Evolutionary conservation across 2,888 invertebrate species (phyloP).

Genomic region (Merodon equestris): DNA sequence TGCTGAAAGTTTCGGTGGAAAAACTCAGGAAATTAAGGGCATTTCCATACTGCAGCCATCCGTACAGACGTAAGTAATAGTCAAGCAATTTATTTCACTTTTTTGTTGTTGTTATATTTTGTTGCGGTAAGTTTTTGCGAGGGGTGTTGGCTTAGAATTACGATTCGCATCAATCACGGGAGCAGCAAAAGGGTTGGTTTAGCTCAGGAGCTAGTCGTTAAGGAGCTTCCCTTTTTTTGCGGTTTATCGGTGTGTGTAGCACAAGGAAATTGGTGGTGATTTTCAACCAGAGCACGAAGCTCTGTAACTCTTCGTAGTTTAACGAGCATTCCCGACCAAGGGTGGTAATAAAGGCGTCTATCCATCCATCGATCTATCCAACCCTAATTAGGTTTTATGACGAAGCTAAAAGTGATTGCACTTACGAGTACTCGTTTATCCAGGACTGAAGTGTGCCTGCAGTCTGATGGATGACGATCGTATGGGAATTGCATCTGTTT

Average conservation of each 20-base stretch:
- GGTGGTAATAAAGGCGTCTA: not conserved
- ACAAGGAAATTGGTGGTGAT: constrained; percentile 32
- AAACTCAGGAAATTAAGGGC: constrained; percentile 79
- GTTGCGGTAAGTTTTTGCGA: not conserved
- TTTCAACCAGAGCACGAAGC: constrained; percentile 12
- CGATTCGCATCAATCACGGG: constrained; percentile 60
- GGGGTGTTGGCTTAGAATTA: constrained; percentile 37
- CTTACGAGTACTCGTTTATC: not conserved
- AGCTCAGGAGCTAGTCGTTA: constrained; percentile 34
- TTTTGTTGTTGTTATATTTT: constrained; percentile 16
- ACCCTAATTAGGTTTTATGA: constrained; percentile 39
- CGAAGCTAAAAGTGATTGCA: constrained; percentile 22
- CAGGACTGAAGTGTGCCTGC: too few relatives aligned
- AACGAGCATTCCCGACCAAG: constrained; percentile 2
- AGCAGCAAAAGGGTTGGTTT: constrained; percentile 41
- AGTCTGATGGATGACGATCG: too few relatives aligned
- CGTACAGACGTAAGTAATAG: constrained; percentile 79
- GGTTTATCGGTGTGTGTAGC: constrained; percentile 56
- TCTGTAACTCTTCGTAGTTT: too few relatives aligned
- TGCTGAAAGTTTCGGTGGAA: constrained; percentile 76
- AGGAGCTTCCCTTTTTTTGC: constrained; percentile 45
- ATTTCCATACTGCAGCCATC: constrained; percentile 81
- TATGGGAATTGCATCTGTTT: too few relatives aligned
- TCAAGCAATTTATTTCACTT: constrained; percentile 66
- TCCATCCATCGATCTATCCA: not conserved